Evolutionary conservation across 2,888 invertebrate genomes (phyloP), one percentile per base, ranked within the genome.

Genomic region (Hypena proboscidalis): DNA sequence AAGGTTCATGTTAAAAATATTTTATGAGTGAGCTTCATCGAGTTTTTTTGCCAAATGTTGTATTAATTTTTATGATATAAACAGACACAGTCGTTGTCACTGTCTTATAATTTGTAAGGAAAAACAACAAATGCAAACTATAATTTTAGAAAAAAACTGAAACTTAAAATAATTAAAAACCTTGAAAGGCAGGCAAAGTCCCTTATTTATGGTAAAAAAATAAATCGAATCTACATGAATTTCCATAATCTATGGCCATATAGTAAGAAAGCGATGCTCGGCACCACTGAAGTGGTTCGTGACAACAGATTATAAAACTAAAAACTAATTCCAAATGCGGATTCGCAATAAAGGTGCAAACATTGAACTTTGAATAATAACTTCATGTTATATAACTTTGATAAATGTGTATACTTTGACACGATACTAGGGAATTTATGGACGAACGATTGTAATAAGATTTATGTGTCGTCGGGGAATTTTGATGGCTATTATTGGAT

Each of bases 251-350:
- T 57, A 31, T 46, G 35, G 6, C 3, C 1, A 33, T 1, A 30
- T 29, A 23, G 31, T 35, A 46, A 33, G 34, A 42, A 48, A 51
- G 37, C 53, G 44, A 54, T 49, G 51, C 32, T 41, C 38, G 48
- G 32, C 62, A 55, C 67, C 38, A 23, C 36, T 58, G 44, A 58
- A 68, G 58, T 54, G 49, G 46, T 71, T 54, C 73, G 73, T 74
- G 74, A 69, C 65, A 63, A 56, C 42, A 30, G 58, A 61, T 65
- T 67, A 66, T 71, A 70, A 74, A 72, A 61, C 40, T 45, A 54
- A 38, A 51, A 57, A 52, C 56, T 56, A 55, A 58, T 60, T 63
- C 40, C 54, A 31, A 68, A 61, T 58, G 56, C 62, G 57, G 47
- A 26, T 48, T 57, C 53, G 58, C 68, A 69, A 71, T 63, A 67